phyloP scores from a whole-genome alignment of 2,888 invertebrate genomes.

The Graphium colonna region DNA sequence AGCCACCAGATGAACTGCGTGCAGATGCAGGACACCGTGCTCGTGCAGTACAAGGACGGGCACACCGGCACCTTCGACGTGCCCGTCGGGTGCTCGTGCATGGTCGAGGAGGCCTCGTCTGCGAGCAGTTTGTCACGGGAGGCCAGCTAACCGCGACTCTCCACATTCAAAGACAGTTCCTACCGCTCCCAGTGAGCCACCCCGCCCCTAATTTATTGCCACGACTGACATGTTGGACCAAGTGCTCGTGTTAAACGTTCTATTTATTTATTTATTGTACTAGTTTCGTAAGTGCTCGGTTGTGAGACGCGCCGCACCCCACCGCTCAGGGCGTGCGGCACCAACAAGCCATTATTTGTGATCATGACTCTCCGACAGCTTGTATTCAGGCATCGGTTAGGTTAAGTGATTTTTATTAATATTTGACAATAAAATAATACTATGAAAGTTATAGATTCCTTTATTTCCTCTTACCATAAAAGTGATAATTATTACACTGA shows the following conservation, averaged over 20 bases:
- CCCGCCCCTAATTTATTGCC: constrained; percentile 28
- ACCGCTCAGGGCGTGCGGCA: constrained; percentile 8
- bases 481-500: not conserved
- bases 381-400: constrained; percentile 32
- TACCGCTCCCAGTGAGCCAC: constrained; percentile 29
- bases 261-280: constrained; percentile 32
- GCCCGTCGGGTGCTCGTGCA: constrained; percentile 68
- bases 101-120: constrained; percentile 43
- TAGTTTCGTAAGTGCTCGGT: constrained; percentile 25
- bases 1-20: constrained; percentile 57
- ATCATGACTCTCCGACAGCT: constrained; percentile 26
- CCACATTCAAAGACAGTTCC: constrained; percentile 35
- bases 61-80: constrained; percentile 41
- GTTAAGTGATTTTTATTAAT: constrained; percentile 22
- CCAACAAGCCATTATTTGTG: constrained; percentile 20
- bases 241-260: constrained; percentile 23
- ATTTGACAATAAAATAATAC: constrained; percentile 21
- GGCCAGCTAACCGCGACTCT: constrained; percentile 27
- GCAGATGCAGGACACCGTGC: constrained; percentile 63
- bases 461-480: not conserved
- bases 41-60: constrained; percentile 48
- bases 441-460: not conserved
- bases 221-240: constrained; percentile 12
- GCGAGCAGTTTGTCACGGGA: constrained; percentile 31
- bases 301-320: constrained; percentile 26